Evolutionary conservation across 2,797 vertebrate species (phyloP).

Genomic region (Luscinia luscinia): DNA sequence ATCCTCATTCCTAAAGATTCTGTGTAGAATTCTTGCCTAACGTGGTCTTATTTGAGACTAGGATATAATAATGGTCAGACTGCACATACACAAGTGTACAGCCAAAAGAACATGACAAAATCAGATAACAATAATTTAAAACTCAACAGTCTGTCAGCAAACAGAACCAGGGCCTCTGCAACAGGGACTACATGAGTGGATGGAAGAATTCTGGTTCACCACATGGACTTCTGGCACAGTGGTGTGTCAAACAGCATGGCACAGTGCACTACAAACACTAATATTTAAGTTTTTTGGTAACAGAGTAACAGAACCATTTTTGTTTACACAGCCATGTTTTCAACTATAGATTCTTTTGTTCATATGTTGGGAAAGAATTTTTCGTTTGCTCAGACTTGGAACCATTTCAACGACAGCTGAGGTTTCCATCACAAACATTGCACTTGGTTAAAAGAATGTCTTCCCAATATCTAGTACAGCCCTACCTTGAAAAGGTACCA

Average conservation of each 20-base stretch:
- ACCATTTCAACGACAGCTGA: neutral
- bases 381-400: neutral
- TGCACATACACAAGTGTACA: accelerated
- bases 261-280: neutral
- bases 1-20: neutral
- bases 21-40: neutral
- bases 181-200: neutral
- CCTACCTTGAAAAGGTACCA: neutral
- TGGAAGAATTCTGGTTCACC: neutral
- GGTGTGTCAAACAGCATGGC: neutral
- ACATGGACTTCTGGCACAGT: accelerated
- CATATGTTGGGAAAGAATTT: neutral
- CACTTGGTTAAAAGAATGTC: neutral
- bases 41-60: accelerated
- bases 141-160: neutral
- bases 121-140: neutral
- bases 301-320: neutral
- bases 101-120: neutral
- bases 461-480: neutral
- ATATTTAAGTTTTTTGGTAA: neutral
- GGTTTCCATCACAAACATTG: neutral
- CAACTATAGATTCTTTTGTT: neutral
- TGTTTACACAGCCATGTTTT: neutral
- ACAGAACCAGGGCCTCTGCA: neutral
- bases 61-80: neutral